These are phyloP conservation scores for Galerucella calmariensis DNA, from an alignment of 2,888 invertebrate genomes.

Conservation along the genomic window DNA sequence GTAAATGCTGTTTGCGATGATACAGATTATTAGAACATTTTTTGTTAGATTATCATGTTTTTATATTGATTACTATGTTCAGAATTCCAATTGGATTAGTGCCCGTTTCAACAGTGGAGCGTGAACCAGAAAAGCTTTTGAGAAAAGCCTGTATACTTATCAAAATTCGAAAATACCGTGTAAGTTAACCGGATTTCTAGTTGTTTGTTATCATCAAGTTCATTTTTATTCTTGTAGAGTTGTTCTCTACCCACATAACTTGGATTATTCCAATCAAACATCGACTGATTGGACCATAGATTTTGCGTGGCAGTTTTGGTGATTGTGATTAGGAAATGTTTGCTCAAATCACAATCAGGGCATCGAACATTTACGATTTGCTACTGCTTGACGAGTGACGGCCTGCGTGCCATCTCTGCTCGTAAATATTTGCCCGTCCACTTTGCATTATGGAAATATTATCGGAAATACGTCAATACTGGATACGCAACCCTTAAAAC, in stretches of 20 bases:
- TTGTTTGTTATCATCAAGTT: too few species aligned
- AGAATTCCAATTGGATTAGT: too few species aligned
- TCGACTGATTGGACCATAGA: conserved; percentile 42
- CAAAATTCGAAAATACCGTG: too few species aligned
- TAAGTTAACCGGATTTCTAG: too few species aligned
- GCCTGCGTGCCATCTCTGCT: conserved; percentile 24
- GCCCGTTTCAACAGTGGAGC: too few species aligned
- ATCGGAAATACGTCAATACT: conserved; percentile 28
- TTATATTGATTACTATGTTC: too few species aligned
- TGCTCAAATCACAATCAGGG: conserved; percentile 53
- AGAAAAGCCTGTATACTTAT: too few species aligned
- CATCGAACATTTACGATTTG: conserved; percentile 47
- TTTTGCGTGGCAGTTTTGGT: conserved; percentile 36
- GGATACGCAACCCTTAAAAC: not conserved
- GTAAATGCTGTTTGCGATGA: too few species aligned
- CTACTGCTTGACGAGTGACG: conserved; percentile 30
- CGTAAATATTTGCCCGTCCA: conserved; percentile 44
- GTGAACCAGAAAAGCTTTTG: too few species aligned
- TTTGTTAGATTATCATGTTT: too few species aligned
- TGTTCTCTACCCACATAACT: not conserved
- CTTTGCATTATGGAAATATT: conserved; percentile 46
- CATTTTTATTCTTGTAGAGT: not conserved
- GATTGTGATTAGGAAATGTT: conserved; percentile 49
- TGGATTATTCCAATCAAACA: conserved; percentile 35
- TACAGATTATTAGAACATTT: too few species aligned